phyloP scores from a whole-genome alignment of 2,888 invertebrate species.

The Lagria hirta region DNA sequence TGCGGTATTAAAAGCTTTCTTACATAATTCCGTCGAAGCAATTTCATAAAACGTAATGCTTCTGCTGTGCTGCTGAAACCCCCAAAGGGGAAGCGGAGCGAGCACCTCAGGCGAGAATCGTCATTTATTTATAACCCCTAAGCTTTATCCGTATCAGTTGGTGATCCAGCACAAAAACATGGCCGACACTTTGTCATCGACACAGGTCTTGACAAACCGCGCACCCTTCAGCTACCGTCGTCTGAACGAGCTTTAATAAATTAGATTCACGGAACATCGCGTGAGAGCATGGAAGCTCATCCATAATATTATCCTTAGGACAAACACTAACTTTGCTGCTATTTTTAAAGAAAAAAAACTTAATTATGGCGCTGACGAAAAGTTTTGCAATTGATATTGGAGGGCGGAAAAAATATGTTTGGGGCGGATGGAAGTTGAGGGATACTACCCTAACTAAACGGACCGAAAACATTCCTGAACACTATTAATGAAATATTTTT shows the following conservation, averaged over 20 bases:
- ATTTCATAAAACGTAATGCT: constrained; percentile 35
- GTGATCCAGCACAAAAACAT: constrained; percentile 44
- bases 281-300: neutral
- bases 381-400: too few relatives aligned
- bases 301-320: neutral
- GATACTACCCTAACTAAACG: too few relatives aligned
- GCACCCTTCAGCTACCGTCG: constrained; percentile 13
- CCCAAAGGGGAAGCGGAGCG: constrained; percentile 29
- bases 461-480: too few relatives aligned
- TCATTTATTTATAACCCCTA: constrained; percentile 48
- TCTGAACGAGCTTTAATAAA: constrained; percentile 23
- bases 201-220: constrained; percentile 40
- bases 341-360: constrained; percentile 2
- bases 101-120: constrained; percentile 41
- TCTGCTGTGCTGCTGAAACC: constrained; percentile 19
- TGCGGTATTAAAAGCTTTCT: constrained; percentile 37
- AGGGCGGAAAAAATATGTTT: too few relatives aligned
- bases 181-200: constrained; percentile 47
- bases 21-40: constrained; percentile 38
- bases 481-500: too few relatives aligned
- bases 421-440: too few relatives aligned
- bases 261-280: constrained; percentile 13
- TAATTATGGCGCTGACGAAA: constrained; percentile 1
- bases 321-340: constrained; percentile 5
- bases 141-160: constrained; percentile 44